A percentile compares a stretch with the other conserved stretches of the same genome.
phyloP scores from a whole-genome alignment of 2,113 vertebrate genomes.

The Equus quagga region DNA sequence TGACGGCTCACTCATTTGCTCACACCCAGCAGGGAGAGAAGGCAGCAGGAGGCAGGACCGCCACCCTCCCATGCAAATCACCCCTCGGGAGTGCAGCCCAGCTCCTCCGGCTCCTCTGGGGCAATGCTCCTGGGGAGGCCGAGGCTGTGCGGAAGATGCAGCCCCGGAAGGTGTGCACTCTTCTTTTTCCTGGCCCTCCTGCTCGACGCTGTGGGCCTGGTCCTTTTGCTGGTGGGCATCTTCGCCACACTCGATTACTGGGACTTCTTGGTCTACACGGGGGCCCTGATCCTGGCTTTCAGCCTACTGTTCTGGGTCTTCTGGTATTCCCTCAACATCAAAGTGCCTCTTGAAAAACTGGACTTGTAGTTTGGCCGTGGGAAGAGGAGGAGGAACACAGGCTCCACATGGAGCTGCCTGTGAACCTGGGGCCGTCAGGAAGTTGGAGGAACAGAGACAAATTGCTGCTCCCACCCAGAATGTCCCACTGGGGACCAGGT shows the following conservation, averaged over 20 bases:
- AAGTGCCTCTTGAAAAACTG: conserved; percentile 86
- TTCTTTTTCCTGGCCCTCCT: conserved; percentile 88
- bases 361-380: fast-evolving
- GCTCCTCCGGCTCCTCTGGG: neutral
- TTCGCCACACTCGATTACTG: conserved; percentile 88
- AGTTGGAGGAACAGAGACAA: neutral
- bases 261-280: conserved; percentile 93
- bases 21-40: conserved; percentile 58
- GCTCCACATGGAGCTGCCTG: neutral
- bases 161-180: conserved; percentile 54
- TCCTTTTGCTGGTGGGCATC: conserved; percentile 91
- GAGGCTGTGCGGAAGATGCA: neutral
- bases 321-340: conserved; percentile 93
- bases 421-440: neutral
- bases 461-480: neutral
- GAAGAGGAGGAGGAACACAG: neutral
- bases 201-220: conserved; percentile 87
- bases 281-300: conserved; percentile 90
- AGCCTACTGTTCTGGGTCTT: conserved; percentile 93
- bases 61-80: conserved; percentile 49
- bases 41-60: conserved; percentile 35
- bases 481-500: conserved; percentile 9
- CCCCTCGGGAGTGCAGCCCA: neutral
- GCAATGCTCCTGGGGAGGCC: conserved; percentile 65
- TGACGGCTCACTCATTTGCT: neutral